Evolutionary conservation across 1,140 invertebrate species (phyloP).

Genomic region (Conus betulinus): DNA sequence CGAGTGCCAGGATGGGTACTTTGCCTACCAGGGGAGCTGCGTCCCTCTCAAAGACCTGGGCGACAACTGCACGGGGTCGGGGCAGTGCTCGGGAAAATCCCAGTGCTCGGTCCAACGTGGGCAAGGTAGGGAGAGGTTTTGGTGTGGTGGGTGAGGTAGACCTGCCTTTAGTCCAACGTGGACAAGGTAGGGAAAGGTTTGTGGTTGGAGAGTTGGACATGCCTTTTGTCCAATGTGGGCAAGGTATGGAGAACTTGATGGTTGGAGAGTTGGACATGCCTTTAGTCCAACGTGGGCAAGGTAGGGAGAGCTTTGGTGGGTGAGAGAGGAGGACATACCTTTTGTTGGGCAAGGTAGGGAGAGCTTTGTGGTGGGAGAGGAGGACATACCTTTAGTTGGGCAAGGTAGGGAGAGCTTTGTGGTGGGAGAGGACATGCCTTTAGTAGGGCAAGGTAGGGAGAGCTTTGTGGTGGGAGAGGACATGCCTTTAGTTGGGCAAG

Average conservation of each 20-base stretch:
- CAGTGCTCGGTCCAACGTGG: slow-evolving; percentile 19
- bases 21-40: slow-evolving; percentile 18
- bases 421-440: too few relatives aligned
- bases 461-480: not conserved
- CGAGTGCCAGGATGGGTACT: slow-evolving; percentile 27
- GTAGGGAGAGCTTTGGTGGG: not conserved
- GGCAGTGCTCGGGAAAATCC: slow-evolving; percentile 34
- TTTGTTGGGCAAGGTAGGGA: too few relatives aligned
- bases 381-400: not conserved
- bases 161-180: too few relatives aligned
- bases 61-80: slow-evolving; percentile 16
- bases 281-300: not conserved
- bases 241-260: not conserved
- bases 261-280: too few relatives aligned
- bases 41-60: not conserved
- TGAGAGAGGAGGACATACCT: not conserved
- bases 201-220: too few relatives aligned
- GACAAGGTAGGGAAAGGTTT: too few relatives aligned
- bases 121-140: not conserved
- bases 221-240: too few relatives aligned
- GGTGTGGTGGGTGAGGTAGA: not conserved
- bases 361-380: too few relatives aligned
- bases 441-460: not conserved
- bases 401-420: not conserved
- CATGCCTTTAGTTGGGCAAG: too few relatives aligned